Base-by-base conservation (phyloP, 2,888 invertebrate genomes). In the Leptinotarsa juncta region DNA sequence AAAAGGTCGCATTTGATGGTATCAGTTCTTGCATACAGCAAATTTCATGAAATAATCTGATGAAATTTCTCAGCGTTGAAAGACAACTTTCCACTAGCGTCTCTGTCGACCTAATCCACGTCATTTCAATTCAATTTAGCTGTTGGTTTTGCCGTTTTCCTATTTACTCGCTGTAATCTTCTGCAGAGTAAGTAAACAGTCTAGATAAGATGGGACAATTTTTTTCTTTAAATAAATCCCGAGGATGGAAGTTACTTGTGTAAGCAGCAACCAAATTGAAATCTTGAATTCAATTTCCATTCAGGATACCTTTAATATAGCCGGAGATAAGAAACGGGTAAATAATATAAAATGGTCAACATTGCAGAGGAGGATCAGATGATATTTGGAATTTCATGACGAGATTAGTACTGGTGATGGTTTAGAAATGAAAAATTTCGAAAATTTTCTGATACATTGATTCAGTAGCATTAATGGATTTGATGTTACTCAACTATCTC, bases 291-390 rank as follows among this genome's bases (percentile, higher is more conserved):
- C 80, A 77, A 80, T 80, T 78, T 80, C 76, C 77, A 77, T 79
- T 68, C 74, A 71, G 76, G 76, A 76, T 79, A 78, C 75, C 77
- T 79, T 78, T 79, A 79, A 80, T 80, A 78, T 74, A 72, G 75
- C 75, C 72, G 77, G 68, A 23, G 71, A 73, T 76, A 74, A 68
- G 73, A 68, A 70, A 79, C 69, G 65, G 50, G 76, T 75, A 79
- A 80, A 77, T 78, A 76, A 79, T 77, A 79, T 80, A 79, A 80
- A 79, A 80, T 78, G 80, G 80, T 80, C 80, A 80, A 80, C 78
- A 79, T 79, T 76, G 62, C 62, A n/a, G 16, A 32, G 32, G 62
- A 62, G 42, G 62, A 42, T 62, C 62, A 42, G 42, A 42, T 62
- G 42, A 62, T 32, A 62, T 62, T 32, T 62, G 62, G 42, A 62